Evolutionary conservation across 2,888 invertebrate genomes (phyloP), one percentile per base, ranked within the genome.

Genomic region (Helobdella robusta): DNA sequence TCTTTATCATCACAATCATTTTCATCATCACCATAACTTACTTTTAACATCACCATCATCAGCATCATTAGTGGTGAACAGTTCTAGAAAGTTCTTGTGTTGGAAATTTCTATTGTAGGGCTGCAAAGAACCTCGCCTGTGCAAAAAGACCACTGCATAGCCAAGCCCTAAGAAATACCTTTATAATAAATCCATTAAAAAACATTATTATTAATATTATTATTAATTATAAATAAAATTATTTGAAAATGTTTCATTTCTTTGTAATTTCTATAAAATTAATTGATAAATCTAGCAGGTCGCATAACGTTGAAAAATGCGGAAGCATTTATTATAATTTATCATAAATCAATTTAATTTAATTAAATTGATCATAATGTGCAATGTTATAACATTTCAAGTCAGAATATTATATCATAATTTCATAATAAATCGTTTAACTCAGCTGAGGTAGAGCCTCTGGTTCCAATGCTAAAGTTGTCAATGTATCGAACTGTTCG

Each of bases 401-500:
- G n/a, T n/a, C n/a, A n/a, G n/a, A n/a, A n/a, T n/a, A 50, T 50
- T 23, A 5, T 4, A 50, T n/a, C 5, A 50, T 5, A 50, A n/a
- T 23, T 18, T n/a, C 23, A 36, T 28, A 3, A 61, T 8, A n/a
- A 58, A 15, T 11, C 6, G 32, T 75, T 76, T 76, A 79, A 83
- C 83, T 98, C 98, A 0, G 95, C 87, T 0, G 95, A 95, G 0
- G 91, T 86, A 0, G 97, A 87, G 28, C 98, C 98, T 70, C 97
- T 84, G 0, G 89, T 91, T 56, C 98, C 98, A 23, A 92, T 90
- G 79, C 95, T 97, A 81, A 98, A 98, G 83, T 98, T 98, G 80
- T 98, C 98, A 65, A 98, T 92, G 81, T 91, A 98, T 61, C 98
- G 85, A 0, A 98, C 98, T 0, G 95, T 94, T 77, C 93, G 91